phyloP scores from a whole-genome alignment of 2,797 vertebrate species.

The Eospalax fontanierii region DNA sequence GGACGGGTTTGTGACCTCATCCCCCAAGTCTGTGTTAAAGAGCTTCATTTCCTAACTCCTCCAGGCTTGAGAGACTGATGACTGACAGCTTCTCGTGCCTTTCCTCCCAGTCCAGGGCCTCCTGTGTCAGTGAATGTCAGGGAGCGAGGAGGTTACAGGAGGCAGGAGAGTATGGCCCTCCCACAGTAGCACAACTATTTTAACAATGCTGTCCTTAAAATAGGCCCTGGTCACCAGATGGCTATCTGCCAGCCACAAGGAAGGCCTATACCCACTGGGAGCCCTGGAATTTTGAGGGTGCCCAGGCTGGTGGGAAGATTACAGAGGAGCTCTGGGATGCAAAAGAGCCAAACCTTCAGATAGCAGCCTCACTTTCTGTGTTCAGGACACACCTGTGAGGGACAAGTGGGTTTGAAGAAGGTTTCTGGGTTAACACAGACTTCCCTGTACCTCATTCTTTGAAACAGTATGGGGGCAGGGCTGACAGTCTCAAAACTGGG shows the following conservation, averaged over 20 bases:
- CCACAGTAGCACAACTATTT: background rate
- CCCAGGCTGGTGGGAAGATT: background rate
- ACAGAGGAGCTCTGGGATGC: no score
- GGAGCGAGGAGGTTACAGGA: background rate
- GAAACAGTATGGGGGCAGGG: no score
- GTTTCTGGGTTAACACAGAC: no score
- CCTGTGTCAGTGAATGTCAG: background rate
- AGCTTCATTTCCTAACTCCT: background rate
- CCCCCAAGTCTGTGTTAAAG: background rate
- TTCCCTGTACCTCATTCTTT: no score
- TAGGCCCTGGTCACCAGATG: background rate
- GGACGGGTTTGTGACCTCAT: background rate
- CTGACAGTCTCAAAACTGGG: no score
- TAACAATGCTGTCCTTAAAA: slow-evolving; percentile 26
- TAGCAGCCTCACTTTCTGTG: background rate
- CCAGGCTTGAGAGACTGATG: background rate
- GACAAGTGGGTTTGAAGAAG: no score
- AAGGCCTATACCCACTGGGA: slow-evolving; percentile 20
- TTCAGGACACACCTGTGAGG: no score
- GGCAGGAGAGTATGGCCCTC: background rate
- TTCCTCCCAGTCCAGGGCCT: background rate
- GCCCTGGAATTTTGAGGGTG: background rate
- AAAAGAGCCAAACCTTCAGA: no score
- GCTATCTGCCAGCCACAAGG: background rate
- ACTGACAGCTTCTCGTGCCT: no score